Base-by-base conservation (phyloP, 2,797 vertebrate species). In the Gymnothorax reevesii region DNA sequence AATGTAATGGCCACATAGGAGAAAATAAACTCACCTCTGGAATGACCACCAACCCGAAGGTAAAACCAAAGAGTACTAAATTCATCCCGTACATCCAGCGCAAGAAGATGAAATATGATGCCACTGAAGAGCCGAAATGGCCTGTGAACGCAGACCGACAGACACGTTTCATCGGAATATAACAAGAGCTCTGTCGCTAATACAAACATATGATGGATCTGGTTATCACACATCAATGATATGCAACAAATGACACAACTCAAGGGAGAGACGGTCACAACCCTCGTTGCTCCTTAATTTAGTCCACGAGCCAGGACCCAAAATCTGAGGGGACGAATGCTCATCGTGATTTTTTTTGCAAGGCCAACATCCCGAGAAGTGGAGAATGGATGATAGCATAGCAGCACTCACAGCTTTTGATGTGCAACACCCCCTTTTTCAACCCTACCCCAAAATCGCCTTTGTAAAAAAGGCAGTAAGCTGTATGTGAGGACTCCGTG, bases 1-100 rank as follows among this genome's bases (percentile, higher is more conserved):
- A 69, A 69, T 42, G 25, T 42, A 33, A 73, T 33, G 25, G 27
- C 27, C 10, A 25, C 25, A 12, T 4, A 33, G 1, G 6, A 33
- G 7, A 83, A 27, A 9, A 15, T 17, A 12, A 33, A 71, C 89
- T 95, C 91, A 99, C 99, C 97, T 99, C 99, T 86, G 99, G 98
- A 90, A 99, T 98, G 88, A 99, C 98, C 90, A 99, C 97, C 73
- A 99, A 94, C 84, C 99, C 99, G 93, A 99, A 99, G 83, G 98
- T 99, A 91, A 99, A 96, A 12, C 98, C 97, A 88, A 99, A 99
- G 62, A 99, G 97, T 12, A 99, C 98, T 0, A 99, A 95, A 91
- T 99, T 99, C 92, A 99, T 97, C 83, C 98, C 99, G 0, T 99
- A 99, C 98, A 99, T 99, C 99, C 99, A 99, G 33, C 99, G 96